Evolutionary conservation across 2,113 vertebrate genomes (phyloP).

Genomic region (Tetrao urogallus): DNA sequence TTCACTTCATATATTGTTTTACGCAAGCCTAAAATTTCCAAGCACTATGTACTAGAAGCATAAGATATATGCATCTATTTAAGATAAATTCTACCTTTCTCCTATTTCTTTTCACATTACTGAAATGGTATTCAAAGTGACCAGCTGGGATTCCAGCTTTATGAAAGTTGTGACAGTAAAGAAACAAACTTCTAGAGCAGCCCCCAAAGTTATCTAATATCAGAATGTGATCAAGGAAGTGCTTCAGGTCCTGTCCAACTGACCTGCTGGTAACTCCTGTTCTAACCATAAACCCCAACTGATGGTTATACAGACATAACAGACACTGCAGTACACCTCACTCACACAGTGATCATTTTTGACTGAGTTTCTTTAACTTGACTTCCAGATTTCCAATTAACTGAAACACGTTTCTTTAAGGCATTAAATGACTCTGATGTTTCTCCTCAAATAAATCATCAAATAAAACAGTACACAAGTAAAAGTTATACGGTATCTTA

Average conservation of each 20-base stretch:
- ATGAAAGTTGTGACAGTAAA: background rate
- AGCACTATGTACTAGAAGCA: background rate
- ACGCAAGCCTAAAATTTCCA: background rate
- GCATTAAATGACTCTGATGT: background rate
- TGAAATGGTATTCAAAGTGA: background rate
- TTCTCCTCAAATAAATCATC: background rate
- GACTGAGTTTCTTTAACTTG: background rate
- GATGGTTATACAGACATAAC: background rate
- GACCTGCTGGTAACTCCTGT: background rate
- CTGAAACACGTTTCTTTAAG: background rate
- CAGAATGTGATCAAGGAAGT: background rate
- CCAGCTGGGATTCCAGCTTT: background rate
- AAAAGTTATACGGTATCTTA: background rate
- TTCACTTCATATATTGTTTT: too few species aligned
- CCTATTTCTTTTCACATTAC: background rate
- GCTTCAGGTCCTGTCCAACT: background rate
- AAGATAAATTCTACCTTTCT: background rate
- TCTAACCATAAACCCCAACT: background rate
- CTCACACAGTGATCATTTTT: background rate
- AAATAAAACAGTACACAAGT: background rate
- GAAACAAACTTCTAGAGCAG: background rate
- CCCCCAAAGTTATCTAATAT: background rate
- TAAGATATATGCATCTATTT: background rate
- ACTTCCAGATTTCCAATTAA: background rate
- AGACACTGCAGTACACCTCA: background rate